phyloP scores from a whole-genome alignment of 2,113 vertebrate species.

The Marcusenius ussheri region DNA sequence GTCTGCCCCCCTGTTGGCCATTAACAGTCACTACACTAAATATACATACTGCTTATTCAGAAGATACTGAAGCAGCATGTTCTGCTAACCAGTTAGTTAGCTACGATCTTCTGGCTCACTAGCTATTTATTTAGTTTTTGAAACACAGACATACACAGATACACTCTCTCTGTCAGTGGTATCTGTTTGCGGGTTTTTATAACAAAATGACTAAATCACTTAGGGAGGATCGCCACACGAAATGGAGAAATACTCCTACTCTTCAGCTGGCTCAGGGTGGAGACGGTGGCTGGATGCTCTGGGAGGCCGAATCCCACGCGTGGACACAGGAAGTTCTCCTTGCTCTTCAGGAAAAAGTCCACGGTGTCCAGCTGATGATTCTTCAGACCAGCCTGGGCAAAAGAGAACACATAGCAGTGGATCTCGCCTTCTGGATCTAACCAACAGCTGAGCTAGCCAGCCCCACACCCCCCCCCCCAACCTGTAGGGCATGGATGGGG shows the following conservation, averaged over 20 bases:
- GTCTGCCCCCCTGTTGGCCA: not conserved
- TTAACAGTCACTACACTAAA: not conserved
- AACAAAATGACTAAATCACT: not conserved
- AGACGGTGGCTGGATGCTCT: constrained; percentile 34
- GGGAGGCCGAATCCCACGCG: constrained; percentile 36
- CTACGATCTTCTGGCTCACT: not conserved
- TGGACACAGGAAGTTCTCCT: constrained; percentile 71
- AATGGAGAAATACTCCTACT: constrained; percentile 53
- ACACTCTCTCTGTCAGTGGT: not conserved
- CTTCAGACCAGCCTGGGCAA: constrained; percentile 79
- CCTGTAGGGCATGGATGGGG: constrained; percentile 83
- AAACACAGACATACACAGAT: not conserved
- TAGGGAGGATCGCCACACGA: not conserved
- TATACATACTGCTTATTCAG: not conserved
- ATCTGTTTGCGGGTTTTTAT: not conserved
- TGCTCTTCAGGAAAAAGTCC: constrained; percentile 92
- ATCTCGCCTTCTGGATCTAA: not conserved
- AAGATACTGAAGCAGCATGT: not conserved
- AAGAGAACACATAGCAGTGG: not conserved
- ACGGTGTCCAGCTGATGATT: constrained; percentile 92
- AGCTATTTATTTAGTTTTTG: not conserved
- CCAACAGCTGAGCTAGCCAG: not conserved
- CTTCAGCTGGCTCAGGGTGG: constrained; percentile 53
- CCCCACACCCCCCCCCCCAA: constrained; percentile 34
- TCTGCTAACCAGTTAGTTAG: not conserved